Percentiles rank a stretch among this genome's conserved stretches.
These are phyloP conservation scores for Muntiacus muntjak DNA, from an alignment of 2,113 vertebrate genomes.

Conservation along the genomic window DNA sequence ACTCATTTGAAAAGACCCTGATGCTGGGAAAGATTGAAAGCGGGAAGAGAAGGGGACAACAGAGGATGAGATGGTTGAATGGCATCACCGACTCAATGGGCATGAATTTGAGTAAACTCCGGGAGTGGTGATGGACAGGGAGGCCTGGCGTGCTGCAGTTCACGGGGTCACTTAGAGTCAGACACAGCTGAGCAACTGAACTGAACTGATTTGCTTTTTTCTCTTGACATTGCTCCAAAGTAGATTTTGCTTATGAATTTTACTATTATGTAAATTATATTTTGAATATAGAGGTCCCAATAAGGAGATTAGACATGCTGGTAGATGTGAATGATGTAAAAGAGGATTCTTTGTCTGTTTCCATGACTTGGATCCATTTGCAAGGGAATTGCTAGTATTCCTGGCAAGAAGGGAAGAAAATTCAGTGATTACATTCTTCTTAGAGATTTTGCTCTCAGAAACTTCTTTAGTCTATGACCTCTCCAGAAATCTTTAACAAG, in stretches of 20 bases:
- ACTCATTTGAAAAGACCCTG: neutral
- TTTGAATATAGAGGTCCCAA: neutral
- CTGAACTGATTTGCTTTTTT: neutral
- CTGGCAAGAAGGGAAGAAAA: neutral
- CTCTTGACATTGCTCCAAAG: neutral
- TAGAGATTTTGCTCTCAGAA: neutral
- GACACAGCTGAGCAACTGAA: neutral
- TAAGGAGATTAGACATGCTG: neutral
- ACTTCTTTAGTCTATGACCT: neutral
- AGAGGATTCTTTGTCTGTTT: neutral
- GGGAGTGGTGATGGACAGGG: neutral
- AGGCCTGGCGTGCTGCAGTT: neutral
- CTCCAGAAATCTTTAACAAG: neutral
- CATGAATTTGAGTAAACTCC: neutral
- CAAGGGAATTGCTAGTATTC: neutral
- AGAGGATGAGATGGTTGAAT: neutral
- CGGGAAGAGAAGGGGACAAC: neutral
- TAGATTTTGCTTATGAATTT: neutral
- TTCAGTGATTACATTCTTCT: neutral
- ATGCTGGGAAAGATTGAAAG: neutral
- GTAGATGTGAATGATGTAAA: neutral
- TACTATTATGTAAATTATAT: neutral
- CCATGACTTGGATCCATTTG: neutral
- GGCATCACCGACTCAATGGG: accelerated
- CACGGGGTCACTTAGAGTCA: neutral